These are phyloP conservation scores for Ancistrus triradiatus DNA, from an alignment of 2,113 vertebrate species.

Conservation along the genomic window DNA sequence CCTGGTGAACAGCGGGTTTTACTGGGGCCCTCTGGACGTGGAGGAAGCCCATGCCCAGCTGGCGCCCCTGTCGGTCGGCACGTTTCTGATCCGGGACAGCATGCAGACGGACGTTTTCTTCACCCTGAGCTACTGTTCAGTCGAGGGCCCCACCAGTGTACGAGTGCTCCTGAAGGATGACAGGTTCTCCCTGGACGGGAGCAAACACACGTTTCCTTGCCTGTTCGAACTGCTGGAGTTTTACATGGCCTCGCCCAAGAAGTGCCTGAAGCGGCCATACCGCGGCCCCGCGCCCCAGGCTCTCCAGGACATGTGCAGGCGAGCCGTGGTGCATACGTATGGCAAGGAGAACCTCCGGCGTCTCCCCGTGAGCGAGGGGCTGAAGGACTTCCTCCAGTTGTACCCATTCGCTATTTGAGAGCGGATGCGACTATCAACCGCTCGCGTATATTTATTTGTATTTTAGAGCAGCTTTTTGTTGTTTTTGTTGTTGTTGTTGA, in stretches of 20 bases:
- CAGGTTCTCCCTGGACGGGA: slow-evolving; percentile 82
- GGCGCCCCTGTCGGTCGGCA: slow-evolving; percentile 68
- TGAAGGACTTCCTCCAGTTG: slow-evolving; percentile 76
- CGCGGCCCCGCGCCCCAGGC: slow-evolving; percentile 75
- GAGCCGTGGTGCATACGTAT: slow-evolving; percentile 73
- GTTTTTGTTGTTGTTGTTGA: background rate
- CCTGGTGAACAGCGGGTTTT: slow-evolving; percentile 85
- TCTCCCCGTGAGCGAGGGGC: slow-evolving; percentile 70
- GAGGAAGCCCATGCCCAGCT: slow-evolving; percentile 79
- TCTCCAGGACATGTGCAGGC: slow-evolving; percentile 85
- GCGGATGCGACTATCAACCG: slow-evolving; percentile 17
- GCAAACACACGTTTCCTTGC: slow-evolving; percentile 81
- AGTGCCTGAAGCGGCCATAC: slow-evolving; percentile 76
- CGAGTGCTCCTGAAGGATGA: slow-evolving; percentile 81
- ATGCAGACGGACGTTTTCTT: slow-evolving; percentile 89
- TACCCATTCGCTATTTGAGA: slow-evolving; percentile 78
- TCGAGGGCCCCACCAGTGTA: slow-evolving; percentile 81
- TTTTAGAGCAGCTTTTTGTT: slow-evolving; percentile 28
- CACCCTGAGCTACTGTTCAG: slow-evolving; percentile 87
- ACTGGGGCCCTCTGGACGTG: slow-evolving; percentile 87
- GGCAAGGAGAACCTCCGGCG: slow-evolving; percentile 73
- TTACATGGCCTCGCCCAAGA: slow-evolving; percentile 81
- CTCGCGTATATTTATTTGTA: slow-evolving; percentile 39
- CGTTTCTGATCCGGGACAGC: slow-evolving; percentile 93
- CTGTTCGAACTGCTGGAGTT: slow-evolving; percentile 84